Conservation (phyloP, 2,797 vertebrate species). For the Telmatherina bonti region DNA sequence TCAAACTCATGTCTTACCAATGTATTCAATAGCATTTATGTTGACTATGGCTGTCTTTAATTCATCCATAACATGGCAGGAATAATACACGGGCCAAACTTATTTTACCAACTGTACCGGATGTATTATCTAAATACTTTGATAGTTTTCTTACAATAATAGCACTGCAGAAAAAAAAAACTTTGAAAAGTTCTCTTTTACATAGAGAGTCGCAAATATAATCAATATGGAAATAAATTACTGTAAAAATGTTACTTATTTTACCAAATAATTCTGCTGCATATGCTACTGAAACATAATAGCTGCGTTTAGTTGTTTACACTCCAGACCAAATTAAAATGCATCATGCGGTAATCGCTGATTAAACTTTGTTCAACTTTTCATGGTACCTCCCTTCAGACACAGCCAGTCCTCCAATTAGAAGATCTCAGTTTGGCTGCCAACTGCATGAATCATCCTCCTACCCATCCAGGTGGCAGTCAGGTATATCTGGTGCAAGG, state of each 20-base stretch:
- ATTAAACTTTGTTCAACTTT: conserved; percentile 9
- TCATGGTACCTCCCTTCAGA: conserved; percentile 30
- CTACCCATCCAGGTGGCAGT: conserved; percentile 38
- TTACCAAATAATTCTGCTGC: not conserved
- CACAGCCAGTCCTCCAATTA: conserved; percentile 36
- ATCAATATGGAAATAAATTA: not conserved
- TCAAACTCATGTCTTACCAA: conserved; percentile 26
- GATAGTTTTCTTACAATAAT: not conserved
- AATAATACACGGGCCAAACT: conserved; percentile 1
- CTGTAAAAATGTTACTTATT: not conserved
- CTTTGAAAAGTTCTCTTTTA: not conserved
- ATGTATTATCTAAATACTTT: not conserved
- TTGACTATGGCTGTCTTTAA: not conserved
- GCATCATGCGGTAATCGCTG: not conserved
- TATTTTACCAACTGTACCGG: not conserved
- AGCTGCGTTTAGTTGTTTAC: conserved; percentile 6
- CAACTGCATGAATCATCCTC: conserved; percentile 49
- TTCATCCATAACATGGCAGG: not conserved
- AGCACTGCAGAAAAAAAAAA: not conserved
- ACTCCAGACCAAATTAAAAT: conserved; percentile 9
- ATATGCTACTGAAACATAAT: not conserved
- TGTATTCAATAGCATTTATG: conserved; percentile 7
- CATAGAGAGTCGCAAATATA: not conserved
- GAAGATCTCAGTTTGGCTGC: conserved; percentile 37
- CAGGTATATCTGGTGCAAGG: conserved; percentile 34